phyloP scores from a whole-genome alignment of 1,140 invertebrate species.

The Megalonaias nervosa region DNA sequence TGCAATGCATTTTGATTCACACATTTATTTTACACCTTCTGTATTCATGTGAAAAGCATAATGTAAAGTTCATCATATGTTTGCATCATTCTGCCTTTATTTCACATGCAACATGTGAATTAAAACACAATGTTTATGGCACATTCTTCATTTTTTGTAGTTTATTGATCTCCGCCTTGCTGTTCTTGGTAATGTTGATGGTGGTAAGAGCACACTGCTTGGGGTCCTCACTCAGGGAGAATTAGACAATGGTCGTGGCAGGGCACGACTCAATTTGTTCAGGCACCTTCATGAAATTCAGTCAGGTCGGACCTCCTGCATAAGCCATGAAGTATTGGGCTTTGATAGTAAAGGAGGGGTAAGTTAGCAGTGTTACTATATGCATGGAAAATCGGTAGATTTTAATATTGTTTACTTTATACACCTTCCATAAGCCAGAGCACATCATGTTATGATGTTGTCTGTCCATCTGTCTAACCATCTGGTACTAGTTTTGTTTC shows the following conservation, averaged over 20 bases:
- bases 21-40: not conserved
- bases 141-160: conserved; percentile 40
- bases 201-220: conserved; percentile 93
- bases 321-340: conserved; percentile 96
- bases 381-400: no score
- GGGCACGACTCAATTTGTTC: conserved; percentile 95
- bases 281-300: conserved; percentile 97
- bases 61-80: not conserved
- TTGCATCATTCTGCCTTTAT: not conserved
- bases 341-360: conserved; percentile 78
- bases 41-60: not conserved
- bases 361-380: conserved; percentile 14
- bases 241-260: conserved; percentile 95
- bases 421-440: no score
- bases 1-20: not conserved
- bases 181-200: conserved; percentile 93
- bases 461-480: no score
- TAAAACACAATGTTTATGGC: not conserved
- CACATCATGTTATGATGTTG: no score
- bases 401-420: no score
- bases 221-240: conserved; percentile 96
- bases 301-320: conserved; percentile 95
- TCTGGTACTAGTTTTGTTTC: no score
- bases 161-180: conserved; percentile 89
- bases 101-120: not conserved